Conservation (phyloP, 2,797 vertebrate species). For the Spinus olivaceus region DNA sequence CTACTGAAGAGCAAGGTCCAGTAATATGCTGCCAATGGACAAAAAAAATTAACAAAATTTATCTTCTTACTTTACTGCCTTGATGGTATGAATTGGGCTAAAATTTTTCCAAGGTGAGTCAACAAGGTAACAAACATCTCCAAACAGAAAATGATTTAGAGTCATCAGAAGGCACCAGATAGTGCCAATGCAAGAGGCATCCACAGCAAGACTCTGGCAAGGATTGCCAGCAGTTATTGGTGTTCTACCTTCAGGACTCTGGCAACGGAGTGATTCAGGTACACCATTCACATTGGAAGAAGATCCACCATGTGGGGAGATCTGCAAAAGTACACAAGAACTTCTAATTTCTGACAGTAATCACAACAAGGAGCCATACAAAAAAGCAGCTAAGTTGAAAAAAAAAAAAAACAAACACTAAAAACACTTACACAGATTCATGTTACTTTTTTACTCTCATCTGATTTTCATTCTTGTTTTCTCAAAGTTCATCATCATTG, state of each 20-base stretch:
- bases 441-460: background rate
- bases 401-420: background rate
- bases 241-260: slow-evolving; percentile 87
- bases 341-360: background rate
- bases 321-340: slow-evolving; percentile 67
- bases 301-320: slow-evolving; percentile 80
- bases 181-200: background rate
- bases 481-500: background rate
- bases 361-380: background rate
- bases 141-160: background rate
- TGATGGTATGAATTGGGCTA: rapidly evolving
- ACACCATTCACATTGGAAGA: slow-evolving; percentile 84
- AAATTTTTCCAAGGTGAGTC: background rate
- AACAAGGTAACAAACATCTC: background rate
- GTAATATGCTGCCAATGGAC: background rate
- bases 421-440: background rate
- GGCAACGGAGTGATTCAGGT: slow-evolving; percentile 73
- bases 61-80: background rate
- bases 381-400: background rate
- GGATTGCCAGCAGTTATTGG: background rate
- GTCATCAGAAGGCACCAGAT: background rate
- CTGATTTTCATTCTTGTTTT: background rate
- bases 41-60: background rate
- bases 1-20: background rate
- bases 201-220: background rate